phyloP scores from a whole-genome alignment of 2,888 invertebrate species.

The Chymomyza fuscimana region DNA sequence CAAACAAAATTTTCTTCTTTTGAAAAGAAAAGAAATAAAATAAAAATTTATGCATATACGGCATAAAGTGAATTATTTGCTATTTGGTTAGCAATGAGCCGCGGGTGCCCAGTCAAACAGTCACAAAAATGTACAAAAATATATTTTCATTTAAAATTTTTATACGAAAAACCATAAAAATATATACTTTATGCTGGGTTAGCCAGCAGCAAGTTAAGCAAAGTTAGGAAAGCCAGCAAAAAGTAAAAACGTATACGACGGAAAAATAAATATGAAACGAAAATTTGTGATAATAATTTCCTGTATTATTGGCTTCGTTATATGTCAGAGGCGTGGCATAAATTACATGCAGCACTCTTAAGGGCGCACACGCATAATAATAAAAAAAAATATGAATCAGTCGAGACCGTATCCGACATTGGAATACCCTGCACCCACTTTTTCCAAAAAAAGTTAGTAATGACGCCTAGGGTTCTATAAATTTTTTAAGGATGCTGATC shows the following conservation, averaged over 20 bases:
- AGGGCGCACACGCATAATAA: neutral
- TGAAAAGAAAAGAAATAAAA: neutral
- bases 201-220: neutral
- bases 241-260: slow-evolving; percentile 8
- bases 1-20: neutral
- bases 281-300: slow-evolving; percentile 69
- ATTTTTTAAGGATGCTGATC: no score
- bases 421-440: no score
- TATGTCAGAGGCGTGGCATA: slow-evolving; percentile 1
- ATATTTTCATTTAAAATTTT: slow-evolving; percentile 55
- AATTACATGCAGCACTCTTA: neutral
- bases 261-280: slow-evolving; percentile 47
- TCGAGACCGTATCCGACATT: no score
- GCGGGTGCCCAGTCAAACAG: neutral
- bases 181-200: neutral
- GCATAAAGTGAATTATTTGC: neutral
- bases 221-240: neutral
- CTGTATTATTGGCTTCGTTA: slow-evolving; percentile 48
- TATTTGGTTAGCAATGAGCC: neutral
- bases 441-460: no score
- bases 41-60: neutral
- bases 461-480: no score
- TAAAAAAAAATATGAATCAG: neutral
- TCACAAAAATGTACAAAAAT: slow-evolving; percentile 47
- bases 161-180: slow-evolving; percentile 48